Percentiles rank a stretch among this genome's conserved stretches.
phyloP scores from a whole-genome alignment of 2,113 vertebrate genomes.

The Hippoglossus stenolepis region DNA sequence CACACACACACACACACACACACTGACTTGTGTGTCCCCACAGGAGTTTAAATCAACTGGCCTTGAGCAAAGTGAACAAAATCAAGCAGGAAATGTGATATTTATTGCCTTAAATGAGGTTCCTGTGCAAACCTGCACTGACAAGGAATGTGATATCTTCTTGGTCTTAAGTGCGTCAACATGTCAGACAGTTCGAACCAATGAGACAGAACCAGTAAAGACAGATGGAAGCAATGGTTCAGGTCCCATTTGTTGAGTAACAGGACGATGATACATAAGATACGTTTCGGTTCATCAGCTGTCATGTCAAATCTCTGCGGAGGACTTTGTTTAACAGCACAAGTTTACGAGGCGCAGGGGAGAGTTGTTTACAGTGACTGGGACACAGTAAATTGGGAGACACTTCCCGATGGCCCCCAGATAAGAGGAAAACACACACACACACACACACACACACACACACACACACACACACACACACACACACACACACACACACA shows the following conservation, averaged over 20 bases:
- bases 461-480: conserved; percentile 2
- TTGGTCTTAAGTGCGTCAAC: conserved; percentile 32
- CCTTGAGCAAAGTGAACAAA: conserved; percentile 3
- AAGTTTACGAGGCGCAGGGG: neutral
- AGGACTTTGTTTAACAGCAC: neutral
- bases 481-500: neutral
- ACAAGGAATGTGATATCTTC: conserved; percentile 19
- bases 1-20: neutral
- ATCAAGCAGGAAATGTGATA: conserved; percentile 12
- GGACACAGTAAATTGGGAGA: conserved; percentile 11
- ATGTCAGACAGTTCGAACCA: neutral
- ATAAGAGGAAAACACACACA: neutral
- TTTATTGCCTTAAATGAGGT: conserved; percentile 12
- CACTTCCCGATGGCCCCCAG: neutral
- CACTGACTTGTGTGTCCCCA: neutral
- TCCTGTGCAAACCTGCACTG: conserved; percentile 1
- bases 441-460: neutral
- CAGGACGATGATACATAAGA: neutral
- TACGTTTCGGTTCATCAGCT: neutral
- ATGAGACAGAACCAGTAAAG: neutral
- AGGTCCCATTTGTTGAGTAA: neutral
- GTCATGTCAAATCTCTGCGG: neutral
- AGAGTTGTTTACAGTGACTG: conserved; percentile 7
- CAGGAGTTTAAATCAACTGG: neutral
- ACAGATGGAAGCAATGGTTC: neutral